phyloP scores from a whole-genome alignment of 2,113 vertebrate species.

The Grammomys surdaster region DNA sequence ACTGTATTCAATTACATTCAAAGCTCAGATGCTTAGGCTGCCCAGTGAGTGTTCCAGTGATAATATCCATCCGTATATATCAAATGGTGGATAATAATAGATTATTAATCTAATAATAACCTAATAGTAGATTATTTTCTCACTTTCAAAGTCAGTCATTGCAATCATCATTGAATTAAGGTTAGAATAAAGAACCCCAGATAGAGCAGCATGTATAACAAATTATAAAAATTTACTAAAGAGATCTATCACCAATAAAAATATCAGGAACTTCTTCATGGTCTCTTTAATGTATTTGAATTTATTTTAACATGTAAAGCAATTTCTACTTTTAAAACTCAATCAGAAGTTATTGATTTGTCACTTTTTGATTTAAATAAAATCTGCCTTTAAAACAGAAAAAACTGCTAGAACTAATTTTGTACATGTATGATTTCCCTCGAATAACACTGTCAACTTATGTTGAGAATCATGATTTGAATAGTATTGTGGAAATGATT shows the following conservation, averaged over 20 bases:
- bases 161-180: not conserved
- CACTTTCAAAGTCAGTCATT: not conserved
- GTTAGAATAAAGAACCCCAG: not conserved
- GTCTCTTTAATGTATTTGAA: not conserved
- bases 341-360: slow-evolving; percentile 5
- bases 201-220: not conserved
- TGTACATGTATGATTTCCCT: not conserved
- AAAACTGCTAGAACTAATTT: slow-evolving; percentile 12
- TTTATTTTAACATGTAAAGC: not conserved
- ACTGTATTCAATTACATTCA: not conserved
- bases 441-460: not conserved
- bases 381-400: not conserved
- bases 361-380: slow-evolving; percentile 38
- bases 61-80: not conserved
- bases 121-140: not conserved
- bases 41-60: not conserved
- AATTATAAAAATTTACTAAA: not conserved
- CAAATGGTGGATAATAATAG: not conserved
- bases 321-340: slow-evolving; percentile 17
- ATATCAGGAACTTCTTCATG: not conserved
- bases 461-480: not conserved
- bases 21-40: fast-evolving
- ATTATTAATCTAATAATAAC: not conserved
- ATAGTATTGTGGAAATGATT: slow-evolving; percentile 1
- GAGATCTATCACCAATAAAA: not conserved